Evolutionary conservation across 2,888 invertebrate genomes (phyloP).

Genomic region (Agapostemon virescens): DNA sequence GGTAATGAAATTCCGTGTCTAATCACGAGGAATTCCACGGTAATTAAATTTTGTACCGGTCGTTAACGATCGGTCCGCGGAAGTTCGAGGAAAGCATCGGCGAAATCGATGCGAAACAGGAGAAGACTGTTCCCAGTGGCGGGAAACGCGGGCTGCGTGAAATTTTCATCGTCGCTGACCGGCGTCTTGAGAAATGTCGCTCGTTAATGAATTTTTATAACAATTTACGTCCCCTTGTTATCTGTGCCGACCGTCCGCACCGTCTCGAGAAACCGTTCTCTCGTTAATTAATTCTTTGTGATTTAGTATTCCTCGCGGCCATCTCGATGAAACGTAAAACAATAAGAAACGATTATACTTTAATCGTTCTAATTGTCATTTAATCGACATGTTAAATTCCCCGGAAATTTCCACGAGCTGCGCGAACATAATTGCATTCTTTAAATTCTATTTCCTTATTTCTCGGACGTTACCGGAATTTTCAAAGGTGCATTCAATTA

Average conservation of each 20-base stretch:
- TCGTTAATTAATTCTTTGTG: conserved; percentile 38
- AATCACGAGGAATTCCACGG: conserved; percentile 6
- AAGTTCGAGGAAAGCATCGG: neutral
- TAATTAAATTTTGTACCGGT: conserved; percentile 12
- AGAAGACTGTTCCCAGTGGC: neutral
- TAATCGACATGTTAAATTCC: neutral
- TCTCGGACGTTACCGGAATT: no score
- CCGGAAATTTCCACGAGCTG: neutral
- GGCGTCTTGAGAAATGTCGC: conserved; percentile 22
- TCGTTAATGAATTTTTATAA: conserved; percentile 47
- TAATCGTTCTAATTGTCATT: no score
- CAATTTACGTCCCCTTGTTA: conserved; percentile 39
- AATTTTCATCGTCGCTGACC: conserved; percentile 6
- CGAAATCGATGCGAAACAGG: conserved; percentile 6
- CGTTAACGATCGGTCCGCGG: conserved; percentile 6
- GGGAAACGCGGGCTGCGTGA: conserved; percentile 14
- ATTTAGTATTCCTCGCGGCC: conserved; percentile 18
- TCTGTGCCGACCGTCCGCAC: conserved; percentile 22
- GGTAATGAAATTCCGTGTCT: conserved; percentile 2
- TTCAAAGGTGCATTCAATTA: no score
- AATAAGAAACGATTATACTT: neutral
- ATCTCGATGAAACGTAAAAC: conserved; percentile 4
- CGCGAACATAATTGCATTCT: neutral
- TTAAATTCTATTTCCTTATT: no score
- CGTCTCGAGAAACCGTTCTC: conserved; percentile 12